A percentile compares a stretch with the other conserved stretches of the same genome.
Evolutionary conservation across 1,140 invertebrate species (phyloP).

Genomic region (Hestina assimilis): DNA sequence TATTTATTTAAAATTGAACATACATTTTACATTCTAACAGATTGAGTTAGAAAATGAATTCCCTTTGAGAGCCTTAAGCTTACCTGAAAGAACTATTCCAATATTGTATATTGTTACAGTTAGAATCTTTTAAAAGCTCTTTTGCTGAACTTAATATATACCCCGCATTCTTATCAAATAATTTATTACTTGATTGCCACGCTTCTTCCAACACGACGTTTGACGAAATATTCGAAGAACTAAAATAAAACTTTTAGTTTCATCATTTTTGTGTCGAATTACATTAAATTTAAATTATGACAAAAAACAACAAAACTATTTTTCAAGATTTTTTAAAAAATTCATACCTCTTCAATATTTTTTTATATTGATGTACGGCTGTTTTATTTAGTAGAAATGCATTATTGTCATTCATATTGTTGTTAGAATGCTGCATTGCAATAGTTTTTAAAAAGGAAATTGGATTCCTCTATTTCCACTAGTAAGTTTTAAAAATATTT

Average conservation of each 20-base stretch:
- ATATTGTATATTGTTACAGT: constrained; percentile 31
- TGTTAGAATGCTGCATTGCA: not conserved
- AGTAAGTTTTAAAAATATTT: no score
- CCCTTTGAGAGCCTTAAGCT: no score
- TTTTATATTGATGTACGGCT: constrained; percentile 42
- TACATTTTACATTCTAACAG: no score
- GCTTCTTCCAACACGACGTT: constrained; percentile 42
- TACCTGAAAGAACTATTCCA: constrained; percentile 52
- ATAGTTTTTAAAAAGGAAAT: no score
- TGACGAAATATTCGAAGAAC: constrained; percentile 46
- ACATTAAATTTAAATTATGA: no score
- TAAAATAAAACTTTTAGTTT: constrained; percentile 16
- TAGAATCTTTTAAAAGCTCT: constrained; percentile 30
- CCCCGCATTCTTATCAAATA: constrained; percentile 12
- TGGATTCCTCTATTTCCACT: no score
- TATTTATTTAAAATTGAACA: not conserved
- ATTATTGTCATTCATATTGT: not conserved
- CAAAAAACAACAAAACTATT: no score
- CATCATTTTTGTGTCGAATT: no score
- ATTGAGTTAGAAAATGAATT: no score
- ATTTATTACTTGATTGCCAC: constrained; percentile 35
- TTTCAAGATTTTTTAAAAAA: no score
- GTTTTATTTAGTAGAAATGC: constrained; percentile 15
- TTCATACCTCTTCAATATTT: constrained; percentile 42
- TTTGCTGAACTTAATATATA: constrained; percentile 36